These are phyloP conservation scores for Fregetta grallaria DNA, from an alignment of 2,113 vertebrate species.

Conservation along the genomic window DNA sequence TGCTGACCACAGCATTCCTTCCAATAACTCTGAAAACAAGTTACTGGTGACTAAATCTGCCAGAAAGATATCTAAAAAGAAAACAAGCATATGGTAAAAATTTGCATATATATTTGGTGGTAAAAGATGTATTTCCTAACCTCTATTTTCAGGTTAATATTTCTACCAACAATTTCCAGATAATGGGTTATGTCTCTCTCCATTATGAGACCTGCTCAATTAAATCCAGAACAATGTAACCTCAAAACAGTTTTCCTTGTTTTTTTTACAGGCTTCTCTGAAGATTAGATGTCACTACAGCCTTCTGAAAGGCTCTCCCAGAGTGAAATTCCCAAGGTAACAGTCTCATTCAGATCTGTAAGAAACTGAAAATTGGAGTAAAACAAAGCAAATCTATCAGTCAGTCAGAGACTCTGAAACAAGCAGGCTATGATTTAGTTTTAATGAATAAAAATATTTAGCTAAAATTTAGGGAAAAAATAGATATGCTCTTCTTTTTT, in stretches of 20 bases:
- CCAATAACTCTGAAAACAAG: neutral
- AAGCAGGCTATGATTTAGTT: neutral
- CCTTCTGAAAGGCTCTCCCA: neutral
- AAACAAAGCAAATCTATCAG: neutral
- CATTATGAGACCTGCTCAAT: neutral
- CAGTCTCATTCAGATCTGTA: neutral
- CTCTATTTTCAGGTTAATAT: neutral
- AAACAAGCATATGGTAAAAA: neutral
- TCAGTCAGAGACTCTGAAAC: neutral
- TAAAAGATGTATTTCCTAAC: neutral
- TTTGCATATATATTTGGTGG: neutral
- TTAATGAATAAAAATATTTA: neutral
- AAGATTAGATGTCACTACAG: neutral
- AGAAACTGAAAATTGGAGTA: neutral
- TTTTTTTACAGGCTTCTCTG: neutral
- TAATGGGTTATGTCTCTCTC: neutral
- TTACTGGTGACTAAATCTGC: neutral
- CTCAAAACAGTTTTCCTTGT: neutral
- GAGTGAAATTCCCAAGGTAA: neutral
- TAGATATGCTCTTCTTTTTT: rapidly evolving
- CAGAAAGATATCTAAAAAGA: neutral
- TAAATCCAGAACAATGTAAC: neutral
- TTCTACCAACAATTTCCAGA: neutral
- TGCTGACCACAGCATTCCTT: neutral
- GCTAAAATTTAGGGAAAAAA: neutral